Evolutionary conservation across 2,888 invertebrate genomes (phyloP).

Genomic region (Phymatocera aterrima): DNA sequence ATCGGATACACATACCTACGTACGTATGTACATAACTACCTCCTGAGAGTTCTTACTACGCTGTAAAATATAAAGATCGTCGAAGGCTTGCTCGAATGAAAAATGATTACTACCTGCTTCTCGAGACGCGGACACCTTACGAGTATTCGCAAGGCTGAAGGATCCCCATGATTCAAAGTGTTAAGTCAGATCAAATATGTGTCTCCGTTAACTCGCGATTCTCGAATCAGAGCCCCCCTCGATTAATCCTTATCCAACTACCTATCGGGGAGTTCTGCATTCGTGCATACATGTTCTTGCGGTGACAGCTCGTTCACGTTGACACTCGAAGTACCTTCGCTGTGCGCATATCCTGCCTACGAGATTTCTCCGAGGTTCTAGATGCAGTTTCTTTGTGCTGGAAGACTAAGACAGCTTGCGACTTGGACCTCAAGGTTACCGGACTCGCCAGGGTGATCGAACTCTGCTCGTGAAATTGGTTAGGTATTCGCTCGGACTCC

Average conservation of each 20-base stretch:
- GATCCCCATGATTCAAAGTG: neutral
- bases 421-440: neutral
- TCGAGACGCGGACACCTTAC: too few relatives aligned
- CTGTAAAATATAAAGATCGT: neutral
- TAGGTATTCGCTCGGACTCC: neutral
- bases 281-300: neutral
- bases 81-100: neutral
- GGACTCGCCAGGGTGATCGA: slow-evolving; percentile 6
- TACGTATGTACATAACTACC: too few relatives aligned
- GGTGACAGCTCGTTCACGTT: slow-evolving; percentile 11
- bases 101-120: neutral
- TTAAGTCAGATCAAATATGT: neutral
- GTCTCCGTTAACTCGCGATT: neutral
- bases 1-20: too few relatives aligned
- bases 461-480: neutral
- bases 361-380: neutral
- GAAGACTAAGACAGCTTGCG: neutral
- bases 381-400: slow-evolving; percentile 6
- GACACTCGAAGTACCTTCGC: neutral
- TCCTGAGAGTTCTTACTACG: neutral
- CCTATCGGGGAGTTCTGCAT: too few relatives aligned
- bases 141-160: neutral
- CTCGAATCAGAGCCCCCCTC: neutral
- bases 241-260: slow-evolving; percentile 1
- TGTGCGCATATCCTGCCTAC: neutral